Evolutionary conservation across 1,140 invertebrate species (phyloP).

Genomic region (Listronotus bonariensis): DNA sequence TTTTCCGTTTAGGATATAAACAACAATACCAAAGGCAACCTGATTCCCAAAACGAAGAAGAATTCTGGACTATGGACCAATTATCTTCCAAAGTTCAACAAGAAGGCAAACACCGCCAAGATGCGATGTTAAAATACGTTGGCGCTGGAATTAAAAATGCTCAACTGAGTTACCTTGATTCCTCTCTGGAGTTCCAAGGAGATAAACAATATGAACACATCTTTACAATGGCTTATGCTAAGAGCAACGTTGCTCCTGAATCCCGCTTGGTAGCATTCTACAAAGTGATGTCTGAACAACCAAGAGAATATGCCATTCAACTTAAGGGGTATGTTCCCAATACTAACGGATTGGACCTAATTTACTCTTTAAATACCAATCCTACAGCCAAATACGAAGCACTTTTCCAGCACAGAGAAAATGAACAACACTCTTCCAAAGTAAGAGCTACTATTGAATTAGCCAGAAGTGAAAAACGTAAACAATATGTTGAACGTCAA

Average conservation of each 20-base stretch:
- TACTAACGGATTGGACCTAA: constrained; percentile 58
- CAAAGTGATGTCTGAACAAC: constrained; percentile 49
- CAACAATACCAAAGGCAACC: constrained; percentile 29
- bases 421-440: constrained; percentile 43
- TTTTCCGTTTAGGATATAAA: constrained; percentile 19
- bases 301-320: constrained; percentile 56
- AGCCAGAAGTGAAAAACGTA: constrained; percentile 58
- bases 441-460: constrained; percentile 56
- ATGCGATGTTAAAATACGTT: constrained; percentile 59
- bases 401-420: constrained; percentile 58
- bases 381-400: constrained; percentile 57
- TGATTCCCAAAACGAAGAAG: constrained; percentile 3
- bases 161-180: constrained; percentile 57
- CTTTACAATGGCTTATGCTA: constrained; percentile 59
- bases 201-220: constrained; percentile 56
- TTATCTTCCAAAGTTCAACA: constrained; percentile 6
- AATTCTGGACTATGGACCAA: constrained; percentile 4
- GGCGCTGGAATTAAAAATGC: constrained; percentile 59
- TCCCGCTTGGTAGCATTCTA: constrained; percentile 56
- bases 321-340: constrained; percentile 55
- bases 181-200: constrained; percentile 59
- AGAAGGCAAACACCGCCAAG: constrained; percentile 50
- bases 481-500: constrained; percentile 53
- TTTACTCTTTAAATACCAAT: constrained; percentile 58
- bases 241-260: constrained; percentile 61